Evolutionary conservation across 2,888 invertebrate genomes (phyloP).

Genomic region (Cistogaster globosa): DNA sequence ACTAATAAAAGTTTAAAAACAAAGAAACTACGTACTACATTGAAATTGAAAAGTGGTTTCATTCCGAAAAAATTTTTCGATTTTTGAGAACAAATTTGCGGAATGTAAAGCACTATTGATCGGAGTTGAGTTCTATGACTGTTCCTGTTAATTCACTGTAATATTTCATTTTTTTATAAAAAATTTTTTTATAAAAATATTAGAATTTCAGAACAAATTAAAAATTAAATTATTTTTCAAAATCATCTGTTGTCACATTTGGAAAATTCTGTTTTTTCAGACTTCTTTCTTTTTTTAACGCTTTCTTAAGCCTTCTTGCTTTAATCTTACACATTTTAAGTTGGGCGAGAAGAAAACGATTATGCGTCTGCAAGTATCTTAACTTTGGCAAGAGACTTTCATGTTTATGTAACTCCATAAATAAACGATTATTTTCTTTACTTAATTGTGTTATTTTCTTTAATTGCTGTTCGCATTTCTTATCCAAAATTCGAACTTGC

Average conservation of each 20-base stretch:
- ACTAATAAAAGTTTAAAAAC: too few species aligned
- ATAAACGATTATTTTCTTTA: background rate
- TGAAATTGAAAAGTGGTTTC: too few species aligned
- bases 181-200: too few species aligned
- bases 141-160: too few species aligned
- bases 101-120: too few species aligned
- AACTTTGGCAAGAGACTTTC: slow-evolving; percentile 31
- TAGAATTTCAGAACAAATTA: background rate
- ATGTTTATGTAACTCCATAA: background rate
- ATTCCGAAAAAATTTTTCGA: too few species aligned
- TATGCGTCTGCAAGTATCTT: background rate
- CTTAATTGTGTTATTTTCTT: background rate
- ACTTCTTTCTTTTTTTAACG: slow-evolving; percentile 9
- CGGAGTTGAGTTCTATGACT: too few species aligned
- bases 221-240: background rate
- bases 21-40: too few species aligned
- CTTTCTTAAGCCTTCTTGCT: background rate
- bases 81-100: too few species aligned
- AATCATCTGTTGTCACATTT: background rate
- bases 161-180: too few species aligned
- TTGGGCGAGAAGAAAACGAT: background rate
- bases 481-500: slow-evolving; percentile 30
- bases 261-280: background rate
- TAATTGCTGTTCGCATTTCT: background rate
- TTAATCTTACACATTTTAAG: slow-evolving; percentile 24